phyloP scores from a whole-genome alignment of 2,888 invertebrate genomes.

The Agrochola lota region DNA sequence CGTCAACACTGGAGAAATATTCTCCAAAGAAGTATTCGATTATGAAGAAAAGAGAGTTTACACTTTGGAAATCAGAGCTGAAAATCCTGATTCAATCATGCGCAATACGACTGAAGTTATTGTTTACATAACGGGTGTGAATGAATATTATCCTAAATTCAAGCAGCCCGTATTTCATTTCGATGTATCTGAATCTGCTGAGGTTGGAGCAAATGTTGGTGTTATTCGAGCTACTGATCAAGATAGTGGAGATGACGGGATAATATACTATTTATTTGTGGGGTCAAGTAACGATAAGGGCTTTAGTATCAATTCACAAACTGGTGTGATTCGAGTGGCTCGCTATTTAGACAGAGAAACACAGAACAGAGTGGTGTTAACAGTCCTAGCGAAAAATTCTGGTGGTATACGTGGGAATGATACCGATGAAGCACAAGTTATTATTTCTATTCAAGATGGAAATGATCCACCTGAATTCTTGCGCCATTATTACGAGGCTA shows the following conservation, averaged over 20 bases:
- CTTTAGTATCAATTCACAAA: conserved; percentile 95
- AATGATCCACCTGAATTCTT: conserved; percentile 98
- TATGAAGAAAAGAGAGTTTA: conserved; percentile 96
- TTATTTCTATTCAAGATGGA: conserved; percentile 98
- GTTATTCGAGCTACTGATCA: conserved; percentile 96
- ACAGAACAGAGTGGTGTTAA: conserved; percentile 96
- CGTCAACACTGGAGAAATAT: conserved; percentile 93
- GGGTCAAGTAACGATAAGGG: conserved; percentile 98
- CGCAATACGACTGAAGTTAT: conserved; percentile 93
- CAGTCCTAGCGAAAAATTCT: conserved; percentile 98
- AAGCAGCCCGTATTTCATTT: conserved; percentile 97
- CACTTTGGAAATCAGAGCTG: conserved; percentile 94
- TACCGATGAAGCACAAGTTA: conserved; percentile 98
- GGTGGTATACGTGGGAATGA: conserved; percentile 98
- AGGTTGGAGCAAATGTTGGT: conserved; percentile 96
- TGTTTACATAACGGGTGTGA: conserved; percentile 95
- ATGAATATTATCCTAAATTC: conserved; percentile 97
- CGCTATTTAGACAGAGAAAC: conserved; percentile 96
- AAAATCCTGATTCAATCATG: conserved; percentile 96
- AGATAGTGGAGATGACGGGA: conserved; percentile 96
- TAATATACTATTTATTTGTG: conserved; percentile 97
- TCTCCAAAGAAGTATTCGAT: conserved; percentile 94
- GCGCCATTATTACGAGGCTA: conserved; percentile 94
- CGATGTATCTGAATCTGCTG: conserved; percentile 97
- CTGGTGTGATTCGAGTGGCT: conserved; percentile 96